A percentile compares a stretch with the other conserved stretches of the same genome.
Evolutionary conservation across 1,140 invertebrate genomes (phyloP).

Genomic region (Euwallacea similis): DNA sequence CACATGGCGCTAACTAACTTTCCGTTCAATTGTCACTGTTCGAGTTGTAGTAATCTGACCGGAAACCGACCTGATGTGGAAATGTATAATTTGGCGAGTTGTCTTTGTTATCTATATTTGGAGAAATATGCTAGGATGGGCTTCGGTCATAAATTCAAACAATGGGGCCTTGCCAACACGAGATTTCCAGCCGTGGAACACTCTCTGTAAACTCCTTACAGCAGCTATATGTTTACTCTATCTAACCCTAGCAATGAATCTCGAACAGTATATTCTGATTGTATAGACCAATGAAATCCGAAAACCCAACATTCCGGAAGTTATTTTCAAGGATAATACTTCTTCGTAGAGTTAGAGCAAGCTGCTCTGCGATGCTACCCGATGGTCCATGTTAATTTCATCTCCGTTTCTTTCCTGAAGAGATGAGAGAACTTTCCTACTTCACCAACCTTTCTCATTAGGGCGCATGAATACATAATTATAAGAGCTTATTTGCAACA

Average conservation of each 20-base stretch:
- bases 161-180: not conserved
- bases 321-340: too few relatives aligned
- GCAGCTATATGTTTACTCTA: not conserved
- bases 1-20: not conserved
- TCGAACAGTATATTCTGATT: not conserved
- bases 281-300: too few relatives aligned
- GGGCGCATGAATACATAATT: too few relatives aligned
- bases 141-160: not conserved
- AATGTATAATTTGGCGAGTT: not conserved
- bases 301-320: too few relatives aligned
- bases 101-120: not conserved
- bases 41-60: not conserved
- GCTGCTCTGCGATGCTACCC: too few relatives aligned
- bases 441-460: too few relatives aligned
- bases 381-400: too few relatives aligned
- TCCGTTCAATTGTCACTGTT: not conserved
- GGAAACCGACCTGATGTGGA: not conserved
- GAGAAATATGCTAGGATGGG: not conserved
- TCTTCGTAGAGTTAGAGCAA: too few relatives aligned
- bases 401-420: too few relatives aligned
- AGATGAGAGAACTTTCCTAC: too few relatives aligned
- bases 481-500: too few relatives aligned
- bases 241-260: not conserved
- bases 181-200: not conserved
- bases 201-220: not conserved